A percentile compares a stretch with the other conserved stretches of the same genome.
Evolutionary conservation across 2,888 invertebrate species (phyloP).

Genomic region (Didymodactylos carnosus): DNA sequence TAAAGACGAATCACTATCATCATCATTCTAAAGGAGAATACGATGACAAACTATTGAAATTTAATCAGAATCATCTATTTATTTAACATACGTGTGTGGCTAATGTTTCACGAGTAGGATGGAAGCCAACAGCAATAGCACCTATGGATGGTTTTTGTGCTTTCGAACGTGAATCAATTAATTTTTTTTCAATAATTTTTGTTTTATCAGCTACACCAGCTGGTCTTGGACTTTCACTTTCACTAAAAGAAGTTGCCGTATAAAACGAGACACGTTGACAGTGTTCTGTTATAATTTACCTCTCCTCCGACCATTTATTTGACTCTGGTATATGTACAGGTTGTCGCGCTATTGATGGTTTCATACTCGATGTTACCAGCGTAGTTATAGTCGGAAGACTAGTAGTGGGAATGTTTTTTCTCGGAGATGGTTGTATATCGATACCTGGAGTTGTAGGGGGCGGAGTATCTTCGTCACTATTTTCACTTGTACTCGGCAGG

Average conservation of each 20-base stretch:
- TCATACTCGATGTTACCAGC: not conserved
- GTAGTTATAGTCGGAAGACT: not conserved
- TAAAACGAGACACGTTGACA: not conserved
- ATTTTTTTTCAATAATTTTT: not conserved
- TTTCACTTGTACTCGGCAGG: not conserved
- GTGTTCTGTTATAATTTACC: not conserved
- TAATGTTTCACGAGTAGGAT: not conserved
- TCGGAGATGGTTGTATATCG: not conserved
- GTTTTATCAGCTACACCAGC: not conserved
- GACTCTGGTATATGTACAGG: not conserved
- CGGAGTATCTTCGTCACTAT: not conserved
- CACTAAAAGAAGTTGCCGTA: not conserved
- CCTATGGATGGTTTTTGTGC: not conserved
- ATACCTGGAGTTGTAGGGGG: not conserved
- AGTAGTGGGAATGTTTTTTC: not conserved
- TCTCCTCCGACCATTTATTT: not conserved
- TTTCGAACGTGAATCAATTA: not conserved
- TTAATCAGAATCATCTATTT: too few relatives aligned
- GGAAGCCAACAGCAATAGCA: slow-evolving; percentile 1
- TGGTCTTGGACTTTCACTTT: not conserved
- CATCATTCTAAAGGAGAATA: too few relatives aligned
- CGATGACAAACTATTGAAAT: too few relatives aligned
- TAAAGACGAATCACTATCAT: not conserved
- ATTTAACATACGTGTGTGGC: not conserved
- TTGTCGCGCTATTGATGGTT: not conserved